Conservation (phyloP, 2,888 invertebrate genomes). For the Cosmorhoe ocellata region DNA sequence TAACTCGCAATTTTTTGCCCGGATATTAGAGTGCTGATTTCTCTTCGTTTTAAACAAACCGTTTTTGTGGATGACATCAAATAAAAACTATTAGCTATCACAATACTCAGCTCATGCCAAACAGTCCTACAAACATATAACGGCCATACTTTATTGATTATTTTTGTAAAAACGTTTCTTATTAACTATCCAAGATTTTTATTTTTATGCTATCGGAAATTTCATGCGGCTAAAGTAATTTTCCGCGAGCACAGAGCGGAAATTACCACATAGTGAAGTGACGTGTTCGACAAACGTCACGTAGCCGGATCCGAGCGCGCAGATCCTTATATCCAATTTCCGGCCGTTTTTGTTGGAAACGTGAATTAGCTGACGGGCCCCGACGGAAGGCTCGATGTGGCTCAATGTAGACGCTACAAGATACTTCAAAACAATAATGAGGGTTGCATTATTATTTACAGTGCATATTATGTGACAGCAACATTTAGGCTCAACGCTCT, state of each 20-base stretch:
- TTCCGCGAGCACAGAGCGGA: constrained; percentile 78
- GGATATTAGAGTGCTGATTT: constrained; percentile 20
- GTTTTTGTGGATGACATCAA: no score
- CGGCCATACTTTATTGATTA: constrained; percentile 26
- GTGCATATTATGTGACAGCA: no score
- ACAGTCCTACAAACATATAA: constrained; percentile 24
- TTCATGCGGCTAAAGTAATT: constrained; percentile 81
- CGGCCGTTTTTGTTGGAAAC: constrained; percentile 80
- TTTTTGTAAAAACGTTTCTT: constrained; percentile 38
- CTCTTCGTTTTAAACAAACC: constrained; percentile 14
- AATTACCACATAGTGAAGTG: constrained; percentile 82
- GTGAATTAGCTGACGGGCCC: constrained; percentile 79
- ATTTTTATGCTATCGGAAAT: constrained; percentile 76
- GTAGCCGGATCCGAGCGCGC: constrained; percentile 77
- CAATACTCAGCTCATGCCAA: not conserved
- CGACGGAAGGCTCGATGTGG: constrained; percentile 70
- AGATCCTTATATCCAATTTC: constrained; percentile 83
- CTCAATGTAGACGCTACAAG: constrained; percentile 61
- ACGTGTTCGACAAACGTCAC: constrained; percentile 82
- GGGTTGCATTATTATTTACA: no score
- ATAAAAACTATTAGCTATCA: constrained; percentile 9
- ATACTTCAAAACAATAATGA: not conserved
- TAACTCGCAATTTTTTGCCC: constrained; percentile 10
- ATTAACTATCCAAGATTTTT: constrained; percentile 58
- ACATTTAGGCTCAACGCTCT: no score